Evolutionary conservation across 2,888 invertebrate genomes (phyloP).

Genomic region (Coecobrya sp.): DNA sequence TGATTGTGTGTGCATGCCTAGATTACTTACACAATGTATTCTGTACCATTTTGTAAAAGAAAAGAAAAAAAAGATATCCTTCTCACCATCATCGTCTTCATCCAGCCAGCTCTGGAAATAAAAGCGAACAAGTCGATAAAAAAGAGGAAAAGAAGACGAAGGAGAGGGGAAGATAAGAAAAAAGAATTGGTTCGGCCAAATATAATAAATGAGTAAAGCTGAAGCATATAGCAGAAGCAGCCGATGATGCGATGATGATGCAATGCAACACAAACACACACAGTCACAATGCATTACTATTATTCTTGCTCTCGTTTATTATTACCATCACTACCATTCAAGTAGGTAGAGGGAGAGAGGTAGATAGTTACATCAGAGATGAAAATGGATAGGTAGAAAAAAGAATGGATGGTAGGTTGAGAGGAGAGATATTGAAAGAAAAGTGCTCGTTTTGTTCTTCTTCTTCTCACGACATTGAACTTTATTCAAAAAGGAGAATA

Average conservation of each 20-base stretch:
- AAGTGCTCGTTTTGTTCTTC: conserved; percentile 57
- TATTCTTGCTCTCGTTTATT: conserved; percentile 29
- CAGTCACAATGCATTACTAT: conserved; percentile 38
- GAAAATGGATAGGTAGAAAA: conserved; percentile 15
- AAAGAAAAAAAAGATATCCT: conserved; percentile 36
- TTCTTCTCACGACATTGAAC: conserved; percentile 73
- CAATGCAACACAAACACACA: conserved; percentile 41
- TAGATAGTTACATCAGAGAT: neutral
- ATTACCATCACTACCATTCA: neutral
- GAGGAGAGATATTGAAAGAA: conserved; percentile 45
- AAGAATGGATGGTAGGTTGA: neutral
- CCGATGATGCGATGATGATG: conserved; percentile 32
- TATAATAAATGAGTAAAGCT: conserved; percentile 48
- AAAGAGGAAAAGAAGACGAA: conserved; percentile 30
- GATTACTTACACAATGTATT: neutral
- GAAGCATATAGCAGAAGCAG: conserved; percentile 39
- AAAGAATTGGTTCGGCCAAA: conserved; percentile 63
- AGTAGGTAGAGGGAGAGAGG: neutral
- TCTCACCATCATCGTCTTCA: neutral
- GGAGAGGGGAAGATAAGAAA: conserved; percentile 17
- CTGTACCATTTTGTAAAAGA: conserved; percentile 14
- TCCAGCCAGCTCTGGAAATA: conserved; percentile 41
- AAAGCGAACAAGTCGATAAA: conserved; percentile 52
- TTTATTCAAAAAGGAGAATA: conserved; percentile 57
- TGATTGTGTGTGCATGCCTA: neutral